phyloP scores from a whole-genome alignment of 1,140 invertebrate species.

The Branchinecta lynchi region DNA sequence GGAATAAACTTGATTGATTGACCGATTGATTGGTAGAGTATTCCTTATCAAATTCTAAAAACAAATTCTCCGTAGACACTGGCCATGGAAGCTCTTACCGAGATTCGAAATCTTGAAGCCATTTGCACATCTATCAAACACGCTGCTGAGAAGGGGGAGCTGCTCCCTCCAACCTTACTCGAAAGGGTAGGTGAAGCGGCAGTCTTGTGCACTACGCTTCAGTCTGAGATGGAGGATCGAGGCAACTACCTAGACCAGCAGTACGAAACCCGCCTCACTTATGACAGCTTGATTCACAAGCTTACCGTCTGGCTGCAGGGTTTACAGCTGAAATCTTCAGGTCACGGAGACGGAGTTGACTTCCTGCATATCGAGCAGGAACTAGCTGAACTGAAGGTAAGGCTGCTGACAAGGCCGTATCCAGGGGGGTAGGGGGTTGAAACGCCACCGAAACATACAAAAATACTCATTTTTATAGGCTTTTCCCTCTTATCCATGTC shows the following conservation, averaged over 20 bases:
- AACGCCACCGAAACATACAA: no score
- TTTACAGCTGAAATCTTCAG: constrained; percentile 56
- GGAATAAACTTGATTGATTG: no score
- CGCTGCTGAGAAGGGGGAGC: constrained; percentile 49
- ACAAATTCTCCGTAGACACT: constrained; percentile 35
- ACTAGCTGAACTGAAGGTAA: constrained; percentile 64
- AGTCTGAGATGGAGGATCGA: constrained; percentile 58
- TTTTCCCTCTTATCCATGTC: no score
- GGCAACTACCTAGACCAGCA: constrained; percentile 58
- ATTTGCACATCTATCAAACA: constrained; percentile 47
- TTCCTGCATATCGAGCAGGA: constrained; percentile 66
- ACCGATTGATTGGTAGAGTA: no score
- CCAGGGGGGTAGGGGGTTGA: no score
- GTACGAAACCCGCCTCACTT: constrained; percentile 48
- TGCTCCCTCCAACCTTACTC: constrained; percentile 54
- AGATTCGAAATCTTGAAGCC: constrained; percentile 43
- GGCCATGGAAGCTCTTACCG: constrained; percentile 48
- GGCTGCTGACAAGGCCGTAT: no score
- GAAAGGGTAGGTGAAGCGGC: constrained; percentile 68
- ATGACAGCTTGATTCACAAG: constrained; percentile 35
- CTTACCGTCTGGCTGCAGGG: constrained; percentile 67
- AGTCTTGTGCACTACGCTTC: constrained; percentile 55
- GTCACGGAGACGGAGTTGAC: constrained; percentile 64
- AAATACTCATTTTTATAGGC: no score
- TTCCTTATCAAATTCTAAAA: no score